Evolutionary conservation across 2,888 invertebrate genomes (phyloP).

Genomic region (Timema cristinae): DNA sequence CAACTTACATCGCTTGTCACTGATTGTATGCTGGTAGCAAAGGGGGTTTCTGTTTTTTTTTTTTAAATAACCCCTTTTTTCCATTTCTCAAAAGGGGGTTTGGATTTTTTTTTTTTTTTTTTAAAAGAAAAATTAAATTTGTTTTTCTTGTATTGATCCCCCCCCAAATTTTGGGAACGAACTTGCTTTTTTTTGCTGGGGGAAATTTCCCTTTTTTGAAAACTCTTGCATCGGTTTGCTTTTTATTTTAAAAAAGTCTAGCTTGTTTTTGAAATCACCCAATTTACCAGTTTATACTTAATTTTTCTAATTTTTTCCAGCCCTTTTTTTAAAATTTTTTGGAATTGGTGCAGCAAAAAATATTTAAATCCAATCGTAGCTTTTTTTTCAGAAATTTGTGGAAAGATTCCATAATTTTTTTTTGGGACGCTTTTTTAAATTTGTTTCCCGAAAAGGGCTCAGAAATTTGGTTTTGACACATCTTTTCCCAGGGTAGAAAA

Average conservation of each 20-base stretch:
- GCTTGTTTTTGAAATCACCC: not conserved
- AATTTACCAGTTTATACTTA: not conserved
- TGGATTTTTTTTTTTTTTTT: constrained; percentile 38
- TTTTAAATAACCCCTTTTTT: constrained; percentile 39
- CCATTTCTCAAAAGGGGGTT: constrained; percentile 48
- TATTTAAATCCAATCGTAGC: constrained; percentile 57
- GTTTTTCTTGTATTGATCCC: constrained; percentile 34
- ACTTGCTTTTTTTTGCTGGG: constrained; percentile 32
- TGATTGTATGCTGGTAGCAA: constrained; percentile 38
- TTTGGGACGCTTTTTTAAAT: not conserved
- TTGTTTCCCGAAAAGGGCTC: not conserved
- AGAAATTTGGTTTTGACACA: not conserved
- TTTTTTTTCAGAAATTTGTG: constrained; percentile 55
- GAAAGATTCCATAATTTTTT: constrained; percentile 45
- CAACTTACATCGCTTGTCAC: constrained; percentile 38
- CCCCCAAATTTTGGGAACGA: constrained; percentile 34
- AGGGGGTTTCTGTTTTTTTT: constrained; percentile 38
- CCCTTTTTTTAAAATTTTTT: constrained; percentile 44
- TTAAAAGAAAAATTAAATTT: constrained; percentile 42
- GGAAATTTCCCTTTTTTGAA: constrained; percentile 40
- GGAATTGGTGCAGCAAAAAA: constrained; percentile 48
- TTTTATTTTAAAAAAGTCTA: constrained; percentile 35
- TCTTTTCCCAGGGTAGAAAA: not conserved
- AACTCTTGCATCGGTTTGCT: constrained; percentile 42
- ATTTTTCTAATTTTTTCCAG: constrained; percentile 31